These are phyloP conservation scores for Enteromius mattozi DNA, from an alignment of 2,797 vertebrate genomes.

Conservation along the genomic window DNA sequence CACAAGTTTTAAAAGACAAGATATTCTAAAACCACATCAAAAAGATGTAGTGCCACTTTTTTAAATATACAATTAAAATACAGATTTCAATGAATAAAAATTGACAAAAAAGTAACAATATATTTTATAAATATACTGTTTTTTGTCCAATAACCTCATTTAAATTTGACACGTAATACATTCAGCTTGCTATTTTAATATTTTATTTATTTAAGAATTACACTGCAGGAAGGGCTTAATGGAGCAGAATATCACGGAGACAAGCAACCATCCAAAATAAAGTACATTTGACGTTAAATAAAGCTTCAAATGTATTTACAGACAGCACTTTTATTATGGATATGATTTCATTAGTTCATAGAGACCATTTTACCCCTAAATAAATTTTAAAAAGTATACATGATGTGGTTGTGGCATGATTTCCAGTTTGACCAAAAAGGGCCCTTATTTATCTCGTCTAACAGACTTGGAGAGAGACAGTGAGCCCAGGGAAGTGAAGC, in stretches of 20 bases:
- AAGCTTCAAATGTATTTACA: not conserved
- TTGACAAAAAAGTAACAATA: not conserved
- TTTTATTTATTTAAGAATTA: not conserved
- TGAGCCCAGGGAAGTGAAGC: constrained; percentile 34
- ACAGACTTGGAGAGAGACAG: constrained; percentile 15
- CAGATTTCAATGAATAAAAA: not conserved
- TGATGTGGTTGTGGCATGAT: constrained; percentile 6
- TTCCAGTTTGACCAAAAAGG: constrained; percentile 22
- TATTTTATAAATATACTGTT: not conserved
- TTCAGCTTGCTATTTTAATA: not conserved
- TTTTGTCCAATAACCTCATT: not conserved
- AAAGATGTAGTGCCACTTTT: not conserved
- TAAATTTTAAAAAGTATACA: not conserved
- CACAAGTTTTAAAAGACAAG: constrained; percentile 29
- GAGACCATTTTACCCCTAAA: not conserved
- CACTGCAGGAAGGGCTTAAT: not conserved
- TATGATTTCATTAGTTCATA: not conserved
- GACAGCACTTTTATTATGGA: not conserved
- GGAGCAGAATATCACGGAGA: not conserved
- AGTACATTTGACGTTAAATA: not conserved
- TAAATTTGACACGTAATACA: not conserved
- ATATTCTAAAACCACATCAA: constrained; percentile 53
- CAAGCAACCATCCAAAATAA: not conserved
- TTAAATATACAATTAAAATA: not conserved
- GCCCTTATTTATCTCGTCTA: constrained; percentile 7